Evolutionary conservation across 2,797 vertebrate genomes (phyloP).

Genomic region (Champsocephalus esox): DNA sequence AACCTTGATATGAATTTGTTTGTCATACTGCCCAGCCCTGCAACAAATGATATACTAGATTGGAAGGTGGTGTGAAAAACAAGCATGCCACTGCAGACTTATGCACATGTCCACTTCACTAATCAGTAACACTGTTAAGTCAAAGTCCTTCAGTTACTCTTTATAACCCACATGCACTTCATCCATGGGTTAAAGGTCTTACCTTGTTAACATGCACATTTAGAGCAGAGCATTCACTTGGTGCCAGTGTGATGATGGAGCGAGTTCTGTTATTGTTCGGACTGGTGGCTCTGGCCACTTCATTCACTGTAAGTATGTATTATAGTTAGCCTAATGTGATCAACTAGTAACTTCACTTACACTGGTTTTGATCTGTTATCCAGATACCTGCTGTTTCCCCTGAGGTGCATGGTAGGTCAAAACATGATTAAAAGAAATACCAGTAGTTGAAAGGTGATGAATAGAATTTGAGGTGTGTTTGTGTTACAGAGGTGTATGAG

Average conservation of each 20-base stretch:
- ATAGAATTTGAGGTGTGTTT: constrained; percentile 13
- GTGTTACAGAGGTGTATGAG: constrained; percentile 76
- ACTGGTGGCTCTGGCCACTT: constrained; percentile 54
- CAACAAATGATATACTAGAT: too few relatives aligned
- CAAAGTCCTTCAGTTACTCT: constrained; percentile 61
- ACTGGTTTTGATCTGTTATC: constrained; percentile 9
- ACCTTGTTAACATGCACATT: constrained; percentile 7
- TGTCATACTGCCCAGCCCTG: too few relatives aligned
- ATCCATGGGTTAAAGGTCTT: constrained; percentile 56
- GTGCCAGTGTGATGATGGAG: constrained; percentile 48
- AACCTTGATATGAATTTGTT: too few relatives aligned
- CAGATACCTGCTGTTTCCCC: constrained; percentile 68
- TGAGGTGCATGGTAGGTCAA: constrained; percentile 72
- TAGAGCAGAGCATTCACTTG: constrained; percentile 41
- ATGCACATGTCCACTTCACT: background rate
- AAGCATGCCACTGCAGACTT: background rate
- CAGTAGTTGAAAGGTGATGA: background rate
- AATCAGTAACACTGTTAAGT: constrained; percentile 47
- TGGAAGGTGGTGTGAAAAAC: background rate
- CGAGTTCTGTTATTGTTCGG: constrained; percentile 58
- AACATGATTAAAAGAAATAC: background rate
- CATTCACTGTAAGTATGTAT: constrained; percentile 70
- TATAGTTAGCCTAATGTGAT: background rate
- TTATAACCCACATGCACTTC: constrained; percentile 48
- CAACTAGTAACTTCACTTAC: background rate